Evolutionary conservation across 1,140 invertebrate species (phyloP), one percentile per base, ranked within the genome.

Genomic region (Papilio xuthus): DNA sequence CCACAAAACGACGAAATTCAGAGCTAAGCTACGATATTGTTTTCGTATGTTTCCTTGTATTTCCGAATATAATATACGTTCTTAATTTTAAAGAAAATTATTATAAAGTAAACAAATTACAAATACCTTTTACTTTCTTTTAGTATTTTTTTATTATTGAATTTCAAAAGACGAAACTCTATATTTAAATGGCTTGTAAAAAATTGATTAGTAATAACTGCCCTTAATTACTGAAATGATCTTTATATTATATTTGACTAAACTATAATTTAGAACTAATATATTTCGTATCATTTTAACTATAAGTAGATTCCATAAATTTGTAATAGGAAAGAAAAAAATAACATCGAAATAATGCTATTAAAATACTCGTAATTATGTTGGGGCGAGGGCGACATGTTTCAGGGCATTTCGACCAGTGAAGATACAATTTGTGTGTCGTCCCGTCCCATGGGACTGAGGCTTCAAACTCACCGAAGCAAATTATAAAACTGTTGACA

Each of bases 401-500:
- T 71, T 71, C 47, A 47, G 74, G 78, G 74, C 75, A 72, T n/a
- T 8, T 20, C 37, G 70, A 20, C n/a, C 18, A 41, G 41, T 44
- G 37, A 71, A 72, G 79, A 78, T 86, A 81, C 83, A 85, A 90
- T 87, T 87, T 84, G 41, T 44, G 32, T 80, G 83, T 81, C 75
- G 82, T 85, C 89, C 84, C 75, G 82, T 85, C 89, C 84, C 88
- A 20, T 44, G 87, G 82, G 88, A 88, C 81, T 18, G 42, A 80
- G 83, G 81, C 83, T 84, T 85, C 83, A 84, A 77, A 87, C 86
- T 91, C 91, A 90, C 83, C 86, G 90, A 87, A 90, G 89, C 91
- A 89, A 86, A 83, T 92, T 91, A 92, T 92, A 93, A 93, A 92
- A 90, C 90, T 91, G 92, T 92, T 92, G 92, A 92, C 92, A 92